Evolutionary conservation across 1,140 invertebrate genomes (phyloP).

Genomic region (Aphelenchoides fujianensis): DNA sequence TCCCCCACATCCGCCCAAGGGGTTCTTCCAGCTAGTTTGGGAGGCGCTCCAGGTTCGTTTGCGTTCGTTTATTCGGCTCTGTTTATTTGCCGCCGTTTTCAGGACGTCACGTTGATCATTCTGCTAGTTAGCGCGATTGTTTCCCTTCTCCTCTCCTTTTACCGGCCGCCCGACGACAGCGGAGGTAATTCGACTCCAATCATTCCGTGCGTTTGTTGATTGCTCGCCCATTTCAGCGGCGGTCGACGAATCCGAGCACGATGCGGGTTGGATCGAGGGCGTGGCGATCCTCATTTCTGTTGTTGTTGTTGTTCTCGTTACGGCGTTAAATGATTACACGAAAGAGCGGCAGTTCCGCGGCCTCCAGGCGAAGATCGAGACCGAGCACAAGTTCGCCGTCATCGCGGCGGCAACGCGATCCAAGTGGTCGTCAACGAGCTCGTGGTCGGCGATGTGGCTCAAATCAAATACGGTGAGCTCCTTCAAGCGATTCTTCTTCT

Average conservation of each 20-base stretch:
- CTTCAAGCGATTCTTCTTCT: no score
- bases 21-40: slow-evolving; percentile 95
- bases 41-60: slow-evolving; percentile 79
- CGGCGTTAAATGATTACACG: slow-evolving; percentile 61
- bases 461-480: slow-evolving; percentile 70
- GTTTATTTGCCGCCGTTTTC: slow-evolving; percentile 29
- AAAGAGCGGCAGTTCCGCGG: slow-evolving; percentile 65
- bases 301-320: slow-evolving; percentile 61
- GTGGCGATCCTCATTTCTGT: slow-evolving; percentile 61
- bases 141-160: slow-evolving; percentile 86
- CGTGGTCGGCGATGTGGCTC: slow-evolving; percentile 97
- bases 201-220: slow-evolving; percentile 35
- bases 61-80: neutral
- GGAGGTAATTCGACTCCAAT: slow-evolving; percentile 31
- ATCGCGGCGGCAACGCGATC: slow-evolving; percentile 85
- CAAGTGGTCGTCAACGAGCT: slow-evolving; percentile 94
- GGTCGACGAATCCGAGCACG: slow-evolving; percentile 49
- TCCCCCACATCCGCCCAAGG: slow-evolving; percentile 97
- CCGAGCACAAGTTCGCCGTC: slow-evolving; percentile 95
- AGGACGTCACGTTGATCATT: slow-evolving; percentile 95
- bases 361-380: slow-evolving; percentile 93
- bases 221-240: slow-evolving; percentile 30
- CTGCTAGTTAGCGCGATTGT: slow-evolving; percentile 69
- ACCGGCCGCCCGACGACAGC: slow-evolving; percentile 69
- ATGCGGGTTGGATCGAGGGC: slow-evolving; percentile 58